Evolutionary conservation across 2,113 vertebrate genomes (phyloP).

Genomic region (Cochlearius cochlearius): DNA sequence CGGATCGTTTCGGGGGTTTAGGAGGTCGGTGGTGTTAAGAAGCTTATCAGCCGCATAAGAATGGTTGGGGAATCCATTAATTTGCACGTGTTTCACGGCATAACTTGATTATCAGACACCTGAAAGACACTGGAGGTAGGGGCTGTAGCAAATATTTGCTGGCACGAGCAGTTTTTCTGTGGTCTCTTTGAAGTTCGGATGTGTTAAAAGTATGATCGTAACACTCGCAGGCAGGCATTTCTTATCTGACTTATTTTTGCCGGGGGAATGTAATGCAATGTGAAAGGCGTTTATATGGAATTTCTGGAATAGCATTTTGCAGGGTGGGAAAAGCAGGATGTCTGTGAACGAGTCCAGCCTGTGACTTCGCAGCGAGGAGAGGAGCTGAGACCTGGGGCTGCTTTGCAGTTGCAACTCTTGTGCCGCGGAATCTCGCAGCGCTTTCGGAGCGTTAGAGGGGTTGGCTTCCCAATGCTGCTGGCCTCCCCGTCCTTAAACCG

Average conservation of each 20-base stretch:
- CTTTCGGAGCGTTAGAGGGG: fast-evolving
- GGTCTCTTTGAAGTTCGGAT: background rate
- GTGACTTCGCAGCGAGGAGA: background rate
- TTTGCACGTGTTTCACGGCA: background rate
- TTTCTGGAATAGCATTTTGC: background rate
- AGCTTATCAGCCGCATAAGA: background rate
- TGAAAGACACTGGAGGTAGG: background rate
- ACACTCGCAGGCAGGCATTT: background rate
- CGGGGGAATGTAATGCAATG: background rate
- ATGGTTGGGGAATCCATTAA: background rate
- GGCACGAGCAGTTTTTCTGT: background rate
- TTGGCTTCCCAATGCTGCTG: background rate
- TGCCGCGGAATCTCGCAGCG: fast-evolving
- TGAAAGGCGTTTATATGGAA: background rate
- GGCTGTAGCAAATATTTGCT: background rate
- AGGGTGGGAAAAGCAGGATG: constrained; percentile 6
- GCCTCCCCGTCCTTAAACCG: background rate
- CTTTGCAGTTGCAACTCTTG: background rate
- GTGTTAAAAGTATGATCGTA: background rate
- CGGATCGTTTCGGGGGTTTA: background rate
- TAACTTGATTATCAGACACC: background rate
- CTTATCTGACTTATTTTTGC: background rate
- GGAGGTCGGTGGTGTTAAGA: background rate
- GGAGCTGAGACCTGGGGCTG: background rate
- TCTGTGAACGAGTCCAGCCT: background rate